Base-by-base conservation (phyloP, 2,113 vertebrate genomes). In the Perognathus longimembris region DNA sequence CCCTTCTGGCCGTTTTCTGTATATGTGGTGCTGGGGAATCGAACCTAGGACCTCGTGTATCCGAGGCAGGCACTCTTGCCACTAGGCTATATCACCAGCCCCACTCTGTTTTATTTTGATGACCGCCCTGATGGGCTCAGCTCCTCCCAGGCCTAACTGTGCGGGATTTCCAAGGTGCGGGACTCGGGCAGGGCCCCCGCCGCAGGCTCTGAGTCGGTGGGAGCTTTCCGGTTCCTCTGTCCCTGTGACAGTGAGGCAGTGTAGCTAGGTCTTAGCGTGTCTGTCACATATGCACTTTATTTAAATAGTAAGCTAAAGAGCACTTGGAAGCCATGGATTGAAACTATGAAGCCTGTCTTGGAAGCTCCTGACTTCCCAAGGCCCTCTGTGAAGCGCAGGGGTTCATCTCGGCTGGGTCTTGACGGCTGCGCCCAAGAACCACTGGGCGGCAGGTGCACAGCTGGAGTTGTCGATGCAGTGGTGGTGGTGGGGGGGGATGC, bases 321-420 rank as follows among this genome's bases (percentile, higher is more conserved):
- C 38, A 7, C 5, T 18, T 6, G 32, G 54, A 73, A 88, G 36
- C 36, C 14, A 9, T 34, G 26, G 54, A 30, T 36, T 40, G 34
- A 63, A 40, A 28, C 50, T 22, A 30, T 5, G 7, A 12, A 38
- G 86, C 11, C 22, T 0, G 34, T 3, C 40, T 45, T 59, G 74
- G 61, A 73, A 69, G 36, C 78, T 20, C 4, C 32, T 77, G 11
- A 5, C 61, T 61, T 34, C 36, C 61, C 30, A 64, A 54, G 69
- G 14, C 6, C 1, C 0, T 0, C 7, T 0, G 21, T 3, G 18
- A 30, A 0, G 1, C 2, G 11, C 0, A 0, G 22, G 22, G 1
- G 0, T 10, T 30, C 6, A 7, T 38, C 36, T 77, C 30, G n/a
- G n/a, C n/a, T n/a, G n/a, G n/a, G n/a, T n/a, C n/a, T n/a, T n/a